Percentiles rank a stretch among this genome's conserved stretches.
These are phyloP conservation scores for Herpailurus yagouaroundi DNA, from an alignment of 2,113 vertebrate species.

Conservation along the genomic window DNA sequence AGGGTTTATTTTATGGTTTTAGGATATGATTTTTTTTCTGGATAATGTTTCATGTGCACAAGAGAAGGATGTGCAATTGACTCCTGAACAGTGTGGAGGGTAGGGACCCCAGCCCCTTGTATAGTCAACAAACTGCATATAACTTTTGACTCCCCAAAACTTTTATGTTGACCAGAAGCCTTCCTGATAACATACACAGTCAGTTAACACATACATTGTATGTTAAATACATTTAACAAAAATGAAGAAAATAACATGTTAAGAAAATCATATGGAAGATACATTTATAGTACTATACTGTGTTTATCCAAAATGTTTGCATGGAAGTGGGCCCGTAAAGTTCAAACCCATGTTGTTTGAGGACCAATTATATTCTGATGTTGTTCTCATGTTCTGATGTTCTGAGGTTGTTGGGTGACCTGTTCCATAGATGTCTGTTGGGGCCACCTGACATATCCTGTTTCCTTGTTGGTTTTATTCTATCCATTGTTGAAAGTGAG, in stretches of 20 bases:
- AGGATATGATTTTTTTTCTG: neutral
- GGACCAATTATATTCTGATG: neutral
- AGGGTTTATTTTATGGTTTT: neutral
- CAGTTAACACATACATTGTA: neutral
- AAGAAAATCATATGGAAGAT: neutral
- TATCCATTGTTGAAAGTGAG: neutral
- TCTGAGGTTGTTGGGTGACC: neutral
- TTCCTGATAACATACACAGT: neutral
- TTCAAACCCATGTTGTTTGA: neutral
- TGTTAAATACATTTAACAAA: neutral
- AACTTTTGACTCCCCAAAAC: neutral
- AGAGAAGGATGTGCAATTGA: neutral
- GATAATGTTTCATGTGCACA: neutral
- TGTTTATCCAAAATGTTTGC: neutral
- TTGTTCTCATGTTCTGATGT: neutral
- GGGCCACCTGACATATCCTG: neutral
- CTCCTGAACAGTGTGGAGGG: neutral
- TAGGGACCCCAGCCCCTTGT: neutral
- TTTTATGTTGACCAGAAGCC: neutral
- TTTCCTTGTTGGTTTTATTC: neutral
- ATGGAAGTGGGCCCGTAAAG: neutral
- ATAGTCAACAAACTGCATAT: neutral
- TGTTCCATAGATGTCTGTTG: neutral
- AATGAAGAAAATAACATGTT: neutral
- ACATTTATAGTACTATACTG: neutral